Evolutionary conservation across 2,888 invertebrate species (phyloP).

Genomic region (Osmoderma eremita): DNA sequence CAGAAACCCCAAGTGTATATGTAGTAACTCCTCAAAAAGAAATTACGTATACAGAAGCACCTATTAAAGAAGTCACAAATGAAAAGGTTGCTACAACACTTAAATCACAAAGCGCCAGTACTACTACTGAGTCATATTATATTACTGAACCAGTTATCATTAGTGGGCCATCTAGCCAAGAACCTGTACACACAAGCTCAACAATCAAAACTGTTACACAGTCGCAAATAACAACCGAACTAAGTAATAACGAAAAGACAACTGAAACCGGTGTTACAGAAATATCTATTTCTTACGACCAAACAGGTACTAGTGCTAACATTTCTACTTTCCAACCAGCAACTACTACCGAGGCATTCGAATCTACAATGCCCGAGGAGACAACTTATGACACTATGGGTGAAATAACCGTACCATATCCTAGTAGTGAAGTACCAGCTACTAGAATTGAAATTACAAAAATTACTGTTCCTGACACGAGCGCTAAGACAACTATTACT

Average conservation of each 20-base stretch:
- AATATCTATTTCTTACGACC: no score
- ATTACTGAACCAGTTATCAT: constrained; percentile 1
- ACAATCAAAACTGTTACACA: neutral
- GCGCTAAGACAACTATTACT: constrained; percentile 10
- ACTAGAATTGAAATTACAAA: constrained; percentile 11
- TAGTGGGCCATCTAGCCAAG: neutral
- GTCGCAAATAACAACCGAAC: neutral
- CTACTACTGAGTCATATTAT: constrained; percentile 7
- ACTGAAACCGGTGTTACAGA: neutral
- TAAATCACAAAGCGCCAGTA: constrained; percentile 32
- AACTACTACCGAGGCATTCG: no score
- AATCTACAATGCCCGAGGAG: no score
- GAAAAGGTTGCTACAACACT: constrained; percentile 52
- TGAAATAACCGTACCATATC: neutral
- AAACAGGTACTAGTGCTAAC: neutral
- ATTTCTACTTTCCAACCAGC: no score
- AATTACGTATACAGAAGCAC: neutral
- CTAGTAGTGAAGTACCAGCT: neutral
- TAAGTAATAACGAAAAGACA: neutral
- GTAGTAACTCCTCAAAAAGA: constrained; percentile 13
- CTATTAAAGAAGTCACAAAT: constrained; percentile 44
- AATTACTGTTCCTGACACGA: neutral
- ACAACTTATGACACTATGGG: no score
- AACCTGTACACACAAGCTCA: neutral
- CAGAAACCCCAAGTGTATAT: neutral